A percentile compares a stretch with the other conserved stretches of the same genome.
Conservation (phyloP, 2,797 vertebrate genomes). For the Phrynocephalus forsythii region DNA sequence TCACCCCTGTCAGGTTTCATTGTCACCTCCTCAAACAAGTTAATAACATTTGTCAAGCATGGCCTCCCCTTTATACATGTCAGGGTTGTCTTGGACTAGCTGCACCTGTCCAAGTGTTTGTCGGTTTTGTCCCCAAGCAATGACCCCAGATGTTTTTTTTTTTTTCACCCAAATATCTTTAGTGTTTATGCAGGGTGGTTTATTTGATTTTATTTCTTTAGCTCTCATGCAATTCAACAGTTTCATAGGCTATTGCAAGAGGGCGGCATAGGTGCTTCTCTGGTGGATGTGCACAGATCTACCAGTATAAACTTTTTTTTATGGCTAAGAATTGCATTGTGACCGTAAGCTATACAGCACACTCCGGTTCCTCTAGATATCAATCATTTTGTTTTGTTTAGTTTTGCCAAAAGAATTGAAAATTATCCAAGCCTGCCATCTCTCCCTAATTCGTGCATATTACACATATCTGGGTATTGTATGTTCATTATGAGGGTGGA, state of each 20-base stretch:
- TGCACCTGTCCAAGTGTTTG: slow-evolving; percentile 70
- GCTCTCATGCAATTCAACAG: slow-evolving; percentile 12
- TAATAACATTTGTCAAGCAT: slow-evolving; percentile 76
- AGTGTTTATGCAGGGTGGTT: slow-evolving; percentile 48
- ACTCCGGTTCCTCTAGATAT: neutral
- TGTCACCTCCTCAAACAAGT: slow-evolving; percentile 74
- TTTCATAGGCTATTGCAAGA: slow-evolving; percentile 47
- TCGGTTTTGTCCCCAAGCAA: slow-evolving; percentile 64
- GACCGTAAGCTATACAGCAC: neutral
- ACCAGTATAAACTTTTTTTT: neutral
- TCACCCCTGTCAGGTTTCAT: slow-evolving; percentile 71
- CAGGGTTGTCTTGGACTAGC: slow-evolving; percentile 64
- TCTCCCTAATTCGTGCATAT: neutral
- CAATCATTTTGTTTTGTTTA: neutral
- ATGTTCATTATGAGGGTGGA: neutral
- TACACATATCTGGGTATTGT: neutral
- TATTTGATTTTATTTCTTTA: slow-evolving; percentile 22
- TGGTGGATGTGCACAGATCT: neutral
- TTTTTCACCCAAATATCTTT: slow-evolving; percentile 34
- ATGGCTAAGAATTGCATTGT: neutral
- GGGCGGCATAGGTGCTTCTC: slow-evolving; percentile 28
- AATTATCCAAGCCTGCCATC: neutral
- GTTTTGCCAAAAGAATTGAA: neutral
- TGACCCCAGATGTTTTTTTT: slow-evolving; percentile 57
- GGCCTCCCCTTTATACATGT: slow-evolving; percentile 72